Base-by-base conservation (phyloP, 2,113 vertebrate genomes). In the Pardalotus punctatus region DNA sequence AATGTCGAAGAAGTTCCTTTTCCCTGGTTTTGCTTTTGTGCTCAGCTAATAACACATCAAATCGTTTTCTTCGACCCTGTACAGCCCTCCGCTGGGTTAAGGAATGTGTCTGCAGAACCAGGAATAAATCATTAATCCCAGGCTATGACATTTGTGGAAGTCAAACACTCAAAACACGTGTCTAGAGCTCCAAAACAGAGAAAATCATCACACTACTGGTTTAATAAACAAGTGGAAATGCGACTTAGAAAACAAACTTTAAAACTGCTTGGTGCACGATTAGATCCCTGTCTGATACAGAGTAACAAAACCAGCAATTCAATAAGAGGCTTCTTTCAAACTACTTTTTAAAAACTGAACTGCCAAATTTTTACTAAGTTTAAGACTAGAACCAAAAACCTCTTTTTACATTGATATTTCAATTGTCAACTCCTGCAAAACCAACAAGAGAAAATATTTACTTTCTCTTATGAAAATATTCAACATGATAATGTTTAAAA, bases 71-170 rank as follows among this genome's bases (percentile, higher is more conserved):
- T 97, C 99, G 98, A 97, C 99, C 99, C 96, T 98, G 98, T 97
- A 99, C 99, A 77, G 99, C 99, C 98, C 99, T 99, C 98, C 99
- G 99, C 98, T 99, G 99, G 98, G 98, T 99, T 99, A 99, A 99
- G 99, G 99, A 99, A 99, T 99, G 99, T 99, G 99, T 99, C 99
- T 99, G 97, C 27, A 96, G 83, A 97, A 45, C 47, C 94, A 93
- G 27, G 47, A 84, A 95, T 72, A 86, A 92, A 94, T 92, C 78
- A 95, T 96, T 96, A 96, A 92, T 91, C 73, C 22, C 61, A 28
- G 51, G 28, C 64, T 88, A 79, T 66, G 36, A 53, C 45, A 80
- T 64, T 23, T 62, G 56, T 76, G 60, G 71, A 91, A 94, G 78
- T 83, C 61, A 95, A 91, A 92, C 42, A 79, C 38, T 36, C 53